phyloP scores from a whole-genome alignment of 2,888 invertebrate genomes.

The Ethmia dodecea region DNA sequence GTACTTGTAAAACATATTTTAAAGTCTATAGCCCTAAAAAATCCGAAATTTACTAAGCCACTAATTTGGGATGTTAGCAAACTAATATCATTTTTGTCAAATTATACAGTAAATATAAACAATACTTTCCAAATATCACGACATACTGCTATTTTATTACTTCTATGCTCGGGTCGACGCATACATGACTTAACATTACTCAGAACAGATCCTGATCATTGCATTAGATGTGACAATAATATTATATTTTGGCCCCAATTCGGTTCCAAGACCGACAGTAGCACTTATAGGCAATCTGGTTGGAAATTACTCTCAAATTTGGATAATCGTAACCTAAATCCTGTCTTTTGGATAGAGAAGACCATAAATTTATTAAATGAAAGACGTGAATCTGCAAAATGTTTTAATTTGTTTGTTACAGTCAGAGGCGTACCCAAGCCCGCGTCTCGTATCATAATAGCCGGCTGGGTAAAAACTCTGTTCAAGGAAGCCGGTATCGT shows the following conservation, averaged over 20 bases:
- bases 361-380: background rate
- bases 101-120: constrained; percentile 7
- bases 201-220: background rate
- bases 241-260: constrained; percentile 2
- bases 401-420: background rate
- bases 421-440: background rate
- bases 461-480: background rate
- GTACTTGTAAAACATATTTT: constrained; percentile 5
- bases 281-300: background rate
- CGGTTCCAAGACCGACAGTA: constrained; percentile 3
- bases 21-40: constrained; percentile 7
- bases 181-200: constrained; percentile 4
- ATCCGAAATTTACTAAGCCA: constrained; percentile 4
- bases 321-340: background rate
- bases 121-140: background rate
- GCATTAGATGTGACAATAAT: background rate
- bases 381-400: background rate
- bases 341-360: background rate
- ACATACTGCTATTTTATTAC: background rate
- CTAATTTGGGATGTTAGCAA: constrained; percentile 10
- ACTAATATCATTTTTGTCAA: constrained; percentile 14
- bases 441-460: background rate
- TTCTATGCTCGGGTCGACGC: constrained; percentile 2
- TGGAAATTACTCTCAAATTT: background rate
- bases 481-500: background rate